Evolutionary conservation across 2,113 vertebrate genomes (phyloP).

Genomic region (Piliocolobus tephrosceles): DNA sequence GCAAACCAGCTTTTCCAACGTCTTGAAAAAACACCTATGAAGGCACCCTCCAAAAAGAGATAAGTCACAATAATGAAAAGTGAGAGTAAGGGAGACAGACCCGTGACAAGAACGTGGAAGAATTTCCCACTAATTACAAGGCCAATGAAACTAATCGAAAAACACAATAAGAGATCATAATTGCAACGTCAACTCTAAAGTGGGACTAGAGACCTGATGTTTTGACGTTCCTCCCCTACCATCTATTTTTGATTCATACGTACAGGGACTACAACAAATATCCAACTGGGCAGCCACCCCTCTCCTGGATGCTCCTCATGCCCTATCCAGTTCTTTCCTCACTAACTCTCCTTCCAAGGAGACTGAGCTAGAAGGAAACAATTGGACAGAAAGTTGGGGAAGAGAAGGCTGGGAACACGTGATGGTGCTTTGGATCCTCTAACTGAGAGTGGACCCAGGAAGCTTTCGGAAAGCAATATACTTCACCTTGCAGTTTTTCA

Average conservation of each 20-base stretch:
- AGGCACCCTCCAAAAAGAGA: background rate
- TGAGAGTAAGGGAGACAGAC: background rate
- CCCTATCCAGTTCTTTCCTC: background rate
- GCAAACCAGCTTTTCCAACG: background rate
- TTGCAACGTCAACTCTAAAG: background rate
- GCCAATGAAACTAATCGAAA: background rate
- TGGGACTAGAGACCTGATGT: background rate
- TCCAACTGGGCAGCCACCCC: background rate
- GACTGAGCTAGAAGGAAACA: background rate
- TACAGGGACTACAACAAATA: background rate
- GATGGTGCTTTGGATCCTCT: background rate
- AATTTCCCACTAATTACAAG: background rate
- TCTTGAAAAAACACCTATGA: background rate
- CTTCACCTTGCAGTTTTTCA: background rate
- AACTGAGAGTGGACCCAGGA: background rate
- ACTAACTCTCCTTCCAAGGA: background rate
- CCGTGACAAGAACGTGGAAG: background rate
- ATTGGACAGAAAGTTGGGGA: background rate
- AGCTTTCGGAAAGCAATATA: background rate
- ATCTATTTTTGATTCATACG: background rate
- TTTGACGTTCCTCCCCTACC: background rate
- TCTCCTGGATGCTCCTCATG: background rate
- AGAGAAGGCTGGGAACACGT: background rate
- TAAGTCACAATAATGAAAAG: background rate
- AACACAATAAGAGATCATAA: background rate